These are phyloP conservation scores for Ispidina picta DNA, from an alignment of 2,797 vertebrate species.

Conservation along the genomic window DNA sequence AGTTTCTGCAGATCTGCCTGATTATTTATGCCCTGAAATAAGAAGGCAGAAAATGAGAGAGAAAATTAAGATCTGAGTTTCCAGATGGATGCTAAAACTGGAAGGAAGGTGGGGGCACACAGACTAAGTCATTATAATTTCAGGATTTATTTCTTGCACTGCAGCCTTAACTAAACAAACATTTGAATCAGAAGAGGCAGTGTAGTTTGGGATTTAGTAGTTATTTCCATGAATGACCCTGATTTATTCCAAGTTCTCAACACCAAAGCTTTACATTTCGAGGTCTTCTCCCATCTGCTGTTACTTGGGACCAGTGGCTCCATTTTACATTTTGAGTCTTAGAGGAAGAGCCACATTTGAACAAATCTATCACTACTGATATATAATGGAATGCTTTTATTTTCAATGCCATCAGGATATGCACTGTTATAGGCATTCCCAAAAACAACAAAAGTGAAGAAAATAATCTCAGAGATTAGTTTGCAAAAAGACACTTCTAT, in stretches of 20 bases:
- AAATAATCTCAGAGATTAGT: background rate
- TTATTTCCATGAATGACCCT: background rate
- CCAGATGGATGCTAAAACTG: constrained; percentile 52
- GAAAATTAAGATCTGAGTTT: constrained; percentile 46
- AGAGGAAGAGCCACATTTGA: background rate
- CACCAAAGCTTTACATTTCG: background rate
- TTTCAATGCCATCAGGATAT: background rate
- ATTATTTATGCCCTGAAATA: constrained; percentile 36
- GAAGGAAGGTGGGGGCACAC: background rate
- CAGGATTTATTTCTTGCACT: constrained; percentile 20
- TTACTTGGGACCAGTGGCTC: background rate
- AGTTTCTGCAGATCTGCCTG: constrained; percentile 28
- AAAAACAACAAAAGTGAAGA: background rate
- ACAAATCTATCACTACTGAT: background rate
- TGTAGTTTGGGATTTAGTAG: background rate
- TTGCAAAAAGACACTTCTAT: background rate
- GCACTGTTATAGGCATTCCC: background rate
- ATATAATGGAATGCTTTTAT: background rate
- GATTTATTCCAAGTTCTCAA: background rate
- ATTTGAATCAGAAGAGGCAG: background rate
- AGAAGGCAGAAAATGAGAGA: constrained; percentile 41
- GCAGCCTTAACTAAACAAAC: constrained; percentile 11
- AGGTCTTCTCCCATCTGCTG: background rate
- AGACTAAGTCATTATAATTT: constrained; percentile 9
- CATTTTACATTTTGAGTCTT: background rate